Conservation (phyloP, 2,113 vertebrate genomes). For the Nestor notabilis region DNA sequence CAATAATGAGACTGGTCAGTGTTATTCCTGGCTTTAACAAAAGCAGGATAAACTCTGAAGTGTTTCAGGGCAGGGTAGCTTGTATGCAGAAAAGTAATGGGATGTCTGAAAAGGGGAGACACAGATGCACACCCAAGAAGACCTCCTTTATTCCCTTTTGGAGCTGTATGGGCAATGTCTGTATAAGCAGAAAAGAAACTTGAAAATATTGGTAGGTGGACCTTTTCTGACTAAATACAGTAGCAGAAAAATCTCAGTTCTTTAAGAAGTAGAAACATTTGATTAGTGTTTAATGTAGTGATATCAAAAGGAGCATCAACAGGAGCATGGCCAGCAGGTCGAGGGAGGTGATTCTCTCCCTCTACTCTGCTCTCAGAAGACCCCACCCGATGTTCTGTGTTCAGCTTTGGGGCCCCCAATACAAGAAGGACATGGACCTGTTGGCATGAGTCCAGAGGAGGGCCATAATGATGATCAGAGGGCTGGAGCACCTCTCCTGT, state of each 20-base stretch:
- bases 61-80: not conserved
- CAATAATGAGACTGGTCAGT: not conserved
- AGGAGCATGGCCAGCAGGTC: not conserved
- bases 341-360: not conserved
- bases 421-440: not conserved
- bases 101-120: not conserved
- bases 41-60: not conserved
- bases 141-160: not conserved
- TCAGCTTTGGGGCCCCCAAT: not conserved
- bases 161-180: not conserved
- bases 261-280: not conserved
- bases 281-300: not conserved
- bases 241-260: not conserved
- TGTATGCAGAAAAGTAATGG: not conserved
- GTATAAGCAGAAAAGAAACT: not conserved
- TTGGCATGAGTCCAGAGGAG: not conserved
- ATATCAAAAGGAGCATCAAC: not conserved
- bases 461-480: not conserved
- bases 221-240: not conserved
- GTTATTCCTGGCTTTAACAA: not conserved
- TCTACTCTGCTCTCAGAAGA: not conserved
- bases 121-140: not conserved
- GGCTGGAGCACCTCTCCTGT: not conserved
- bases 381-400: not conserved
- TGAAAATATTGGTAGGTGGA: not conserved